Conservation (phyloP, 2,888 invertebrate genomes). For the Asteroscopus sphinx region DNA sequence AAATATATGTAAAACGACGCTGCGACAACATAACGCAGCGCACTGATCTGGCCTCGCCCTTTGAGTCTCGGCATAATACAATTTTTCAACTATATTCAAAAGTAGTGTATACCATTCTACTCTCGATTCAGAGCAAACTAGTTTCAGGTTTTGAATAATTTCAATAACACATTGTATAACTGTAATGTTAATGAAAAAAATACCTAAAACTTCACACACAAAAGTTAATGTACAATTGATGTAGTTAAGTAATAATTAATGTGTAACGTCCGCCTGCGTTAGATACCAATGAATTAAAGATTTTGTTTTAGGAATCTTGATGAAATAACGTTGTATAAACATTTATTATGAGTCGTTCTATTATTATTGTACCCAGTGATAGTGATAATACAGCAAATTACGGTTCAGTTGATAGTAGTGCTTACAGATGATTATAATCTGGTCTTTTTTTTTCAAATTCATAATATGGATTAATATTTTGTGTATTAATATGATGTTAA, state of each 20-base stretch:
- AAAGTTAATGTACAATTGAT: slow-evolving; percentile 24
- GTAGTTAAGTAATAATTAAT: slow-evolving; percentile 42
- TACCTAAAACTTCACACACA: slow-evolving; percentile 7
- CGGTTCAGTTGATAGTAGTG: slow-evolving; percentile 42
- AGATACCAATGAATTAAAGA: slow-evolving; percentile 56
- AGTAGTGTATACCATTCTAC: no score
- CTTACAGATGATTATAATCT: no score
- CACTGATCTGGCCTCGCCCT: no score
- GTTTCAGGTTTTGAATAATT: no score
- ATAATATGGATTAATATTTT: slow-evolving; percentile 4
- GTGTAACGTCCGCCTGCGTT: slow-evolving; percentile 49
- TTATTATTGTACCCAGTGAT: slow-evolving; percentile 7
- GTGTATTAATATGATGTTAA: no score
- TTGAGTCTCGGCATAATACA: no score
- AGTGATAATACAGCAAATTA: slow-evolving; percentile 8
- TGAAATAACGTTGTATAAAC: slow-evolving; percentile 17
- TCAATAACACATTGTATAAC: background rate
- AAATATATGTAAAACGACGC: no score
- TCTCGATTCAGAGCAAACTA: no score
- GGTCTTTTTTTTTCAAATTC: no score
- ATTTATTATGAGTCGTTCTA: slow-evolving; percentile 15
- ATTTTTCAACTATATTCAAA: no score
- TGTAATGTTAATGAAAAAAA: slow-evolving; percentile 12
- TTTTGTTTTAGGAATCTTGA: slow-evolving; percentile 38
- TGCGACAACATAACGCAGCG: no score